phyloP scores from a whole-genome alignment of 2,113 vertebrate species.

The Trachemys scripta region DNA sequence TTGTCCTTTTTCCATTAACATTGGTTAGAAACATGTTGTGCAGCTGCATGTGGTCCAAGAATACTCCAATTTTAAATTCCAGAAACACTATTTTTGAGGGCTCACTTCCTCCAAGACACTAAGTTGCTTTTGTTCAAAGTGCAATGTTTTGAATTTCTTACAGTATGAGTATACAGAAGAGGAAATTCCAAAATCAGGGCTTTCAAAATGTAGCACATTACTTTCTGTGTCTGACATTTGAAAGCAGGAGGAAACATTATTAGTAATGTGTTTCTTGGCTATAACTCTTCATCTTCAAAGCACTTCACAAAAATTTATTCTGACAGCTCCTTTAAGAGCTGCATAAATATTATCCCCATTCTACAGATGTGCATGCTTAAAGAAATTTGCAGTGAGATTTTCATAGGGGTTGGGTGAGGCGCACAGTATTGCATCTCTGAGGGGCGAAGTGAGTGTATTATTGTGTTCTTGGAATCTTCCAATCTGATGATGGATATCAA shows the following conservation, averaged over 20 bases:
- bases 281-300: not conserved
- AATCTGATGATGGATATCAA: too few species aligned
- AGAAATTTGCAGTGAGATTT: not conserved
- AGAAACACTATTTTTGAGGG: not conserved
- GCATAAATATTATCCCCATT: not conserved
- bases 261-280: not conserved
- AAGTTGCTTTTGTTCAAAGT: not conserved
- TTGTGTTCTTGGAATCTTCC: not conserved
- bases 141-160: not conserved
- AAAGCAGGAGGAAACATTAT: not conserved
- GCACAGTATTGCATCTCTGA: not conserved
- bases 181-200: not conserved
- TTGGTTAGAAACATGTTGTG: not conserved
- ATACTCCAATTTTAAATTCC: not conserved
- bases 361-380: not conserved
- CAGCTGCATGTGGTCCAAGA: not conserved
- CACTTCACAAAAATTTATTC: not conserved
- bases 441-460: not conserved
- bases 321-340: not conserved
- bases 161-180: not conserved
- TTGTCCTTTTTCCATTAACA: fast-evolving
- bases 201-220: not conserved
- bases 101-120: not conserved
- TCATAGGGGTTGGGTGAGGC: fast-evolving
- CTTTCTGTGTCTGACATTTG: not conserved